Evolutionary conservation across 2,113 vertebrate species (phyloP), one percentile per base, ranked within the genome.

Genomic region (Chionis minor): DNA sequence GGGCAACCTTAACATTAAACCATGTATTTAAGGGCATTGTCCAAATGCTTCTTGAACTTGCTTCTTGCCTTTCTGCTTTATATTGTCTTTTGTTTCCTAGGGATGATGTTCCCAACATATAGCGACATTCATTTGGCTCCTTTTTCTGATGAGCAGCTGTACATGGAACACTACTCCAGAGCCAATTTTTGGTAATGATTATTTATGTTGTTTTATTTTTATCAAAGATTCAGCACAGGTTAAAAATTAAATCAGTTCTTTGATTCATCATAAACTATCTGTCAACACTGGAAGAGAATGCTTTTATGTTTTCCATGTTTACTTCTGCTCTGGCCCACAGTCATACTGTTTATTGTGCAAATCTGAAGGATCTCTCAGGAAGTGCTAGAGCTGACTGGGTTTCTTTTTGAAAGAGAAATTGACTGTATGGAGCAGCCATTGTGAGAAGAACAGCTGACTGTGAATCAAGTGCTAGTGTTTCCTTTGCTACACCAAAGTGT

Each of bases 111-210:
- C 84, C 98, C 98, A 13, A 98, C 97, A n/a, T 97, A 71, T 70
- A 97, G 97, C 47, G 98, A 98, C 88, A 98, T 99, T 83, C 98
- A 99, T 75, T 92, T 99, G 96, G 98, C 98, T 87, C 98, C 98
- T 63, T 99, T 99, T 97, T 98, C 97, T 35, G 98, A 99, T 77
- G 98, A 98, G 40, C 98, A 99, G 83, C 98, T 99, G 77, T 98
- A 98, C 97, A 93, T 98, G 79, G 98, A 99, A 94, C 98, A 98
- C 94, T 96, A 97, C 86, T 98, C 97, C 63, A 98, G 97, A 88
- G 98, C 98, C 92, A 98, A 73, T 86, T 98, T 99, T 96, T 98
- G 98, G 98, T 98, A 97, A 98, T 52, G 75, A 92, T 78, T 86
- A 58, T 87, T 88, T 66, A 65, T 42, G 61, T 78, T 24, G 38